These are phyloP conservation scores for Gastrophysa polygoni DNA, from an alignment of 2,888 invertebrate genomes.

Conservation along the genomic window DNA sequence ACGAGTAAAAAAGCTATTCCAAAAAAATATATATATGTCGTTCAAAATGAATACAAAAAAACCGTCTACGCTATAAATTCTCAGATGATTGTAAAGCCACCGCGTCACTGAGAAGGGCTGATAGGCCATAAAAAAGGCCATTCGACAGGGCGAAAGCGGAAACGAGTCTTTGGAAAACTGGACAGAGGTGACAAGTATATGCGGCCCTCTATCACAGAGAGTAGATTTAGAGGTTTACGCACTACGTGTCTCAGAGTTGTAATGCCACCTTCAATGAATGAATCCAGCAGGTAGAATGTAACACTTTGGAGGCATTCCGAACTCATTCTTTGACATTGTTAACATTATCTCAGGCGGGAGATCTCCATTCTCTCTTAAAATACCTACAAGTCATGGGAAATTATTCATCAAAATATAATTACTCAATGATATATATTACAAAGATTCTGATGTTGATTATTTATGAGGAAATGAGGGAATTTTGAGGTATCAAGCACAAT, in stretches of 20 bases:
- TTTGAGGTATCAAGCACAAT: too few relatives aligned
- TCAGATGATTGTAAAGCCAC: not conserved
- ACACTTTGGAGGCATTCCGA: not conserved
- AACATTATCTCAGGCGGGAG: too few relatives aligned
- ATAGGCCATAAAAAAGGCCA: constrained; percentile 38
- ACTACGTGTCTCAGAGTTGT: constrained; percentile 1
- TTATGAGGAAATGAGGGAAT: too few relatives aligned
- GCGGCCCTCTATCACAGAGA: not conserved
- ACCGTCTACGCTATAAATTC: not conserved
- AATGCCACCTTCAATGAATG: constrained; percentile 11
- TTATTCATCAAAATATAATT: too few relatives aligned
- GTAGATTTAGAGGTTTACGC: not conserved
- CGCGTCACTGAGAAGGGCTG: constrained; percentile 28
- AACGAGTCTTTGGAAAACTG: constrained; percentile 31
- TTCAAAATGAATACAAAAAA: not conserved
- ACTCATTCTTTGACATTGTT: too few relatives aligned
- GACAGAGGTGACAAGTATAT: constrained; percentile 11
- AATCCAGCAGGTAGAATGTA: constrained; percentile 17
- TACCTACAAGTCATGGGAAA: too few relatives aligned
- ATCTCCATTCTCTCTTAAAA: too few relatives aligned
- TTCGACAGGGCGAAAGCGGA: constrained; percentile 41
- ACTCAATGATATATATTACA: too few relatives aligned
- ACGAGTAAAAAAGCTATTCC: not conserved
- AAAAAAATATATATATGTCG: not conserved
- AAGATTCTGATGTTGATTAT: too few relatives aligned